phyloP scores from a whole-genome alignment of 2,888 invertebrate genomes.

The Leptinotarsa tumamoca region DNA sequence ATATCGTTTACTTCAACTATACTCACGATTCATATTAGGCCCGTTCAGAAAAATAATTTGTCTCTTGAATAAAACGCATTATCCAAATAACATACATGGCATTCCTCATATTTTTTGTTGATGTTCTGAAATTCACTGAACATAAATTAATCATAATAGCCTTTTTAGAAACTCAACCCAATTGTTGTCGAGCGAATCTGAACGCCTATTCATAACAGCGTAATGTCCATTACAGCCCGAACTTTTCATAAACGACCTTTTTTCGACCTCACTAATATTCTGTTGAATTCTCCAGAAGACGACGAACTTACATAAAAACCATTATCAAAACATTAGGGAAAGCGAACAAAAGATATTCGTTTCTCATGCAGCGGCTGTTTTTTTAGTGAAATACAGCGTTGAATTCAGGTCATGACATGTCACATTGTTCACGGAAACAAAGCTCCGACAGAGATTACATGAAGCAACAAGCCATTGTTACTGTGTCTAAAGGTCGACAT shows the following conservation, averaged over 20 bases:
- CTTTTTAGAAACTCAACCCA: not conserved
- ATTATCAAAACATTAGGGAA: conserved; percentile 18
- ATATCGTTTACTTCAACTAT: too few relatives aligned
- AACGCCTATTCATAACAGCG: not conserved
- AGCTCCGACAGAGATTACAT: conserved; percentile 12
- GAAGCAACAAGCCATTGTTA: not conserved
- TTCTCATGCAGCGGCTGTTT: conserved; percentile 8
- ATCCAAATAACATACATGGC: too few relatives aligned
- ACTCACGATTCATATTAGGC: too few relatives aligned
- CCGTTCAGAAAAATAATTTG: too few relatives aligned
- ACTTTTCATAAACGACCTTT: conserved; percentile 18
- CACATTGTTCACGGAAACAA: conserved; percentile 17
- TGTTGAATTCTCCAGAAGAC: not conserved
- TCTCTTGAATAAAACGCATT: too few relatives aligned
- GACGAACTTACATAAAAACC: conserved; percentile 16
- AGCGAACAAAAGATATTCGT: conserved; percentile 16
- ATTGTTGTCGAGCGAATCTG: not conserved
- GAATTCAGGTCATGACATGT: conserved; percentile 23
- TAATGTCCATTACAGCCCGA: not conserved
- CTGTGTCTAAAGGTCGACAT: not conserved
- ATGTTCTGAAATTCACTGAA: too few relatives aligned
- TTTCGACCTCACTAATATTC: conserved; percentile 4
- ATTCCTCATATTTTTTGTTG: too few relatives aligned
- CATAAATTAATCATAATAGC: not conserved
- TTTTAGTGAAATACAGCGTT: conserved; percentile 12